phyloP scores from a whole-genome alignment of 2,113 vertebrate genomes.

The Clarias batrachus region DNA sequence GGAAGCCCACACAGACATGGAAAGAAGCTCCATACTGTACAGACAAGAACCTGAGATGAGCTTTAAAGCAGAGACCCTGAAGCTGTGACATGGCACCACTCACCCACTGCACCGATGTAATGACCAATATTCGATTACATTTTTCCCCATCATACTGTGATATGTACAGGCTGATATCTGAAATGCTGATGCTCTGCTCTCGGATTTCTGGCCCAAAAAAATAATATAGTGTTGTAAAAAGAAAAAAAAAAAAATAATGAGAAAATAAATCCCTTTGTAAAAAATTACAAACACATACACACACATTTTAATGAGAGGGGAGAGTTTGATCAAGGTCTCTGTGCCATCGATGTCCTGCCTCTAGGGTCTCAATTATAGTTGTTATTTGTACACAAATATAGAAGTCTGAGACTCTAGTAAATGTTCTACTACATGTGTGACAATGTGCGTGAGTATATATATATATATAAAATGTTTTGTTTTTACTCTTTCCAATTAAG shows the following conservation, averaged over 20 bases:
- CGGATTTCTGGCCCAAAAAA: neutral
- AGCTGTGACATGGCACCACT: neutral
- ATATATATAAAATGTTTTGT: neutral
- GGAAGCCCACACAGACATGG: neutral
- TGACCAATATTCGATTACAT: neutral
- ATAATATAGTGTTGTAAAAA: constrained; percentile 1
- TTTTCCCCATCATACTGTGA: neutral
- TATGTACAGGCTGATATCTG: neutral
- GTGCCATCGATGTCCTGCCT: neutral
- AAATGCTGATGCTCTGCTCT: neutral
- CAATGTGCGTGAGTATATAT: neutral
- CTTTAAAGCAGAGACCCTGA: neutral
- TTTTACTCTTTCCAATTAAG: neutral
- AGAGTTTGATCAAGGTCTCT: neutral
- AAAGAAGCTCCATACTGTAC: neutral
- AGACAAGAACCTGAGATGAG: neutral
- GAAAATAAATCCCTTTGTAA: neutral
- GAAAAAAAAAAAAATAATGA: constrained; percentile 1
- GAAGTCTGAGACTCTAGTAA: neutral
- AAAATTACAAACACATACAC: neutral
- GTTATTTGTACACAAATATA: neutral
- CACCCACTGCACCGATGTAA: neutral
- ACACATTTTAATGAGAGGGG: constrained; percentile 8
- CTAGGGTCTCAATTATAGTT: constrained; percentile 18
- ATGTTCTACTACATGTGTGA: neutral